phyloP scores from a whole-genome alignment of 2,888 invertebrate species.

The Drosophila sordidapex region DNA sequence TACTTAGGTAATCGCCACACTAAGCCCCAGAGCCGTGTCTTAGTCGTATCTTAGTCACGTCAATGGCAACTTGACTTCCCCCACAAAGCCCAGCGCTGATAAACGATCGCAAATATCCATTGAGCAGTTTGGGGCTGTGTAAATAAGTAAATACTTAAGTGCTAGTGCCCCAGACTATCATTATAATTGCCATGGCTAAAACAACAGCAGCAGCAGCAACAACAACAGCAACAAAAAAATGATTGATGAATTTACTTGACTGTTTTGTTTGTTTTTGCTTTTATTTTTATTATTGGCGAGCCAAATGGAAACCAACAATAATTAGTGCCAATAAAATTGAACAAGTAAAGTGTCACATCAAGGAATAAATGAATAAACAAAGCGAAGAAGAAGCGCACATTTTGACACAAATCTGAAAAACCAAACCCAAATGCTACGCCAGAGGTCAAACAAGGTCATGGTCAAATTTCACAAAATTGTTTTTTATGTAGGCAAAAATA shows the following conservation, averaged over 20 bases:
- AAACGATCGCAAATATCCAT: constrained; percentile 51
- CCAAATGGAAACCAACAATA: constrained; percentile 47
- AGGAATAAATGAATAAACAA: constrained; percentile 20
- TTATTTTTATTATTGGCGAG: constrained; percentile 18
- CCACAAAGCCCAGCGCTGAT: constrained; percentile 22
- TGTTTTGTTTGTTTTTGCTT: constrained; percentile 18
- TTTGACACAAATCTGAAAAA: constrained; percentile 21
- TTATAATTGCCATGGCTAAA: constrained; percentile 53
- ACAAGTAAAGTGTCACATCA: constrained; percentile 65
- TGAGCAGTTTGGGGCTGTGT: constrained; percentile 45
- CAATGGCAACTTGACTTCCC: constrained; percentile 27
- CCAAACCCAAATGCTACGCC: constrained; percentile 21
- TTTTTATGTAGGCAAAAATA: constrained; percentile 21
- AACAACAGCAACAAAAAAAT: constrained; percentile 20
- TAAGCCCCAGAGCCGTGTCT: constrained; percentile 5
- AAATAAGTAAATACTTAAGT: constrained; percentile 60
- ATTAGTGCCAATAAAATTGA: constrained; percentile 73
- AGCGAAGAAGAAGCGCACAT: constrained; percentile 7
- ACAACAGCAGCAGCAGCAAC: constrained; percentile 1
- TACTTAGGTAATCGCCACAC: constrained; percentile 9
- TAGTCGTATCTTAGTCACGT: constrained; percentile 35
- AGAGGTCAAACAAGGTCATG: constrained; percentile 74
- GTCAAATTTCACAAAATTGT: constrained; percentile 15
- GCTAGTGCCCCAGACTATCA: constrained; percentile 60
- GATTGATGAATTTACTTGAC: constrained; percentile 59